These are phyloP conservation scores for Cancer borealis DNA, from an alignment of 2,888 invertebrate genomes.

Conservation along the genomic window DNA sequence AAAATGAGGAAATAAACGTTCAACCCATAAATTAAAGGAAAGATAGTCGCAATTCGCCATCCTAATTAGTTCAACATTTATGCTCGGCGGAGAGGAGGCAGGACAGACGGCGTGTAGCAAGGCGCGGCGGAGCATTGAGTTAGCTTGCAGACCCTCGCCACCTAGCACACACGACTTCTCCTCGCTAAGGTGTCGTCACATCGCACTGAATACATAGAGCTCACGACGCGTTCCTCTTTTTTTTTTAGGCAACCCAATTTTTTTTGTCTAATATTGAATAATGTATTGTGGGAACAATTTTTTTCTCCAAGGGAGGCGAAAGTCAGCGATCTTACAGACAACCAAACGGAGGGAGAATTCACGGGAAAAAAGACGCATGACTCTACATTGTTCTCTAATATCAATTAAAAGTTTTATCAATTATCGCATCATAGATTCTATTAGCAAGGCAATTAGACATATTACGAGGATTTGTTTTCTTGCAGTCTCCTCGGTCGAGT, in stretches of 20 bases:
- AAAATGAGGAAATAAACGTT: slow-evolving; percentile 9
- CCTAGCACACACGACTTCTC: background rate
- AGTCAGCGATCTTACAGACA: background rate
- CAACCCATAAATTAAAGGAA: background rate
- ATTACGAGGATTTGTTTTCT: background rate
- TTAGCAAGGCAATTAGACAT: background rate
- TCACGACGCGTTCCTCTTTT: background rate
- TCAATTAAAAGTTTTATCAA: background rate
- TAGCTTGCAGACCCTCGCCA: background rate
- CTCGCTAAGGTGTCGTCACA: background rate
- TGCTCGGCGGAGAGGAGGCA: background rate
- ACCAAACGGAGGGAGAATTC: too few relatives aligned
- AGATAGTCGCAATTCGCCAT: background rate
- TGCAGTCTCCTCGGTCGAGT: background rate
- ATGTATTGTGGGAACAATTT: too few relatives aligned
- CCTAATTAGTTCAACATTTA: background rate
- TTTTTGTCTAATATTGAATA: too few relatives aligned
- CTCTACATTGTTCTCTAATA: background rate
- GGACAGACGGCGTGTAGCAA: background rate
- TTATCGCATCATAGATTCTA: slow-evolving; percentile 11
- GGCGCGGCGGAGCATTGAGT: background rate
- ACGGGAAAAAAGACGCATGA: background rate
- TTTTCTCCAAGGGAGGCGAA: too few relatives aligned
- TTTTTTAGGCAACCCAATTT: too few relatives aligned
- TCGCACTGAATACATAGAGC: background rate